phyloP scores from a whole-genome alignment of 1,140 invertebrate species.

The Diabrotica virgifera region DNA sequence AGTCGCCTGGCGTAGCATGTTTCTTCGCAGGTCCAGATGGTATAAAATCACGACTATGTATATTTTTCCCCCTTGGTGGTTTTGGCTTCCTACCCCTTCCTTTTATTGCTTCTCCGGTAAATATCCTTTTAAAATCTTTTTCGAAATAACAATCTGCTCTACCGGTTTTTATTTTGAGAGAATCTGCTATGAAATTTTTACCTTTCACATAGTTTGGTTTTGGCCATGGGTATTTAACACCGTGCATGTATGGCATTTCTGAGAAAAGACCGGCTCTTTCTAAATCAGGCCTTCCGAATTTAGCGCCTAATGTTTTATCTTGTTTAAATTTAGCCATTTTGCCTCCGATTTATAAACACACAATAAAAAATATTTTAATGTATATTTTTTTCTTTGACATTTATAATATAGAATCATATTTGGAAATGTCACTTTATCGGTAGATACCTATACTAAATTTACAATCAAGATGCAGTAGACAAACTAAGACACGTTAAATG shows the following conservation, averaged over 20 bases:
- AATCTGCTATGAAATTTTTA: slow-evolving; percentile 25
- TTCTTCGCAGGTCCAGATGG: slow-evolving; percentile 34
- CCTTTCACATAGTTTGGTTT: slow-evolving; percentile 19
- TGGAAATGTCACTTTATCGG: too few relatives aligned
- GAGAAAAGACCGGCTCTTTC: slow-evolving; percentile 44
- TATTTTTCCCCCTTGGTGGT: slow-evolving; percentile 29
- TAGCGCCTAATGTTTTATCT: slow-evolving; percentile 27
- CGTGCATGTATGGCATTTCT: slow-evolving; percentile 45
- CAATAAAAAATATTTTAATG: too few relatives aligned
- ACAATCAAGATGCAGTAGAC: too few relatives aligned
- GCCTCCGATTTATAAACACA: too few relatives aligned
- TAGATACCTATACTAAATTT: too few relatives aligned
- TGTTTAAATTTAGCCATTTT: too few relatives aligned
- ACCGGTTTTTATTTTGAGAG: slow-evolving; percentile 38
- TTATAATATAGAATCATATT: too few relatives aligned
- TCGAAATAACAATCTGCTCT: slow-evolving; percentile 45
- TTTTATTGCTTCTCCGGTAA: slow-evolving; percentile 37
- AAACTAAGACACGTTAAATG: too few relatives aligned
- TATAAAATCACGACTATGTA: slow-evolving; percentile 32
- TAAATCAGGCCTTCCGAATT: slow-evolving; percentile 44
- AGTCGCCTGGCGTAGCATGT: slow-evolving; percentile 43
- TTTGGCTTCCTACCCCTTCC: slow-evolving; percentile 23
- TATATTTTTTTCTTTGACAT: too few relatives aligned
- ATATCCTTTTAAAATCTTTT: slow-evolving; percentile 41
- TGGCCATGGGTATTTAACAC: slow-evolving; percentile 37